Percentiles rank a stretch among this genome's conserved stretches.
phyloP scores from a whole-genome alignment of 2,888 invertebrate genomes.

The Melieria crassipennis region DNA sequence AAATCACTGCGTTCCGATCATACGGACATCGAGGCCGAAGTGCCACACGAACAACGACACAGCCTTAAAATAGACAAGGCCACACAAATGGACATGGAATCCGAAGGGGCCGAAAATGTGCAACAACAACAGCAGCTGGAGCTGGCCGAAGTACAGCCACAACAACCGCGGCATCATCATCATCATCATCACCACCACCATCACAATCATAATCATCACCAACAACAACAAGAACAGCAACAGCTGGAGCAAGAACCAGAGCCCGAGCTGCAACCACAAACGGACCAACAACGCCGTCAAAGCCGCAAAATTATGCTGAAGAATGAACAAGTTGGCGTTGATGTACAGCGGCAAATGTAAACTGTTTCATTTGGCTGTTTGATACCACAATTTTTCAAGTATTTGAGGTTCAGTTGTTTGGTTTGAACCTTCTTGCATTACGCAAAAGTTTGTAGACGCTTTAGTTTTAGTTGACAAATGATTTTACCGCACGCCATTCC shows the following conservation, averaged over 20 bases:
- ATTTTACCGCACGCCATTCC: too few relatives aligned
- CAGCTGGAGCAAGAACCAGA: conserved; percentile 32
- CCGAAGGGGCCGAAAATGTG: conserved; percentile 21
- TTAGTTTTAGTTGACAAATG: too few relatives aligned
- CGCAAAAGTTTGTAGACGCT: too few relatives aligned
- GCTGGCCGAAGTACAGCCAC: conserved; percentile 19
- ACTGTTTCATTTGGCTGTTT: too few relatives aligned
- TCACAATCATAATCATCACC: conserved; percentile 12
- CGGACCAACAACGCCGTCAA: conserved; percentile 48
- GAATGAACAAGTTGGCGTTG: too few relatives aligned
- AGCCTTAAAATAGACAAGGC: not conserved
- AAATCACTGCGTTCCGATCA: conserved; percentile 52
- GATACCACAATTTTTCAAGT: too few relatives aligned
- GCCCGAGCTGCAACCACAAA: conserved; percentile 37
- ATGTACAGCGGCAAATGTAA: too few relatives aligned
- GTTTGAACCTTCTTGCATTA: too few relatives aligned
- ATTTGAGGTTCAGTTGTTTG: too few relatives aligned
- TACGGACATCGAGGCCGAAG: conserved; percentile 6
- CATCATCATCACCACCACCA: conserved; percentile 26
- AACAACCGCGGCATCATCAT: conserved; percentile 13
- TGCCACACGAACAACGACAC: not conserved
- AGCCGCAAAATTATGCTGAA: conserved; percentile 39
- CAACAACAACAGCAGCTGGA: conserved; percentile 21
- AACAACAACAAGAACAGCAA: not conserved
- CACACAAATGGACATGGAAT: conserved; percentile 35